Evolutionary conservation across 2,888 invertebrate genomes (phyloP), one percentile per base, ranked within the genome.

Genomic region (Sycophila texana): DNA sequence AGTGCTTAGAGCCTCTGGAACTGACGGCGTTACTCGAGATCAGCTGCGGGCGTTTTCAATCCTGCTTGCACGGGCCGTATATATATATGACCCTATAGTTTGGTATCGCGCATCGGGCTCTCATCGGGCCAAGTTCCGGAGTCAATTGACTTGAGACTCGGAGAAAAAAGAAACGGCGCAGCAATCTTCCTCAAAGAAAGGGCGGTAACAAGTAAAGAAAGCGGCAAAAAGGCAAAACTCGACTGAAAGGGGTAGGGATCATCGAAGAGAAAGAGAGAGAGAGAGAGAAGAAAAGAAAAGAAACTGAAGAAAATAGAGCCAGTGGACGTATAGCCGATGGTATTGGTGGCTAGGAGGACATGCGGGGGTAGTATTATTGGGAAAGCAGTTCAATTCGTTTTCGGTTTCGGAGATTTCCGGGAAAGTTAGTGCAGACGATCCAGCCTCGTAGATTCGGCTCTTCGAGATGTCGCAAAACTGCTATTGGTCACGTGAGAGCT

Each of bases 311-410:
- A 51, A 14, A 51, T 47, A 22, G 18, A 30, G 16, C 30, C 4
- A 49, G 18, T 16, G 20, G 14, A 68, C 22, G 22, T 39, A 63
- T 39, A 63, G 39, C 7, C 39, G 39, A 39, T 39, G 39, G 39
- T 39, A 39, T 39, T 39, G 7, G 39, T 10, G 39, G 39, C 39
- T 4, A 4, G 39, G 39, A 4, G 39, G 39, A 39, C 39, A 10
- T 1, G 10, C 10, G n/a, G 53, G 18, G 16, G 74, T 49, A 58
- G 58, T 77, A 60, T 51, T 78, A 73, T 73, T 63, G 72, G 60
- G 18, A 73, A 73, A 73, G 61, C 60, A 78, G 72, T 73, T 78
- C 72, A 49, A 78, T 78, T 73, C 73, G 73, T 78, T 78, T 73
- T 26, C 58, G 53, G 60, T 76, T 70, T 18, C 47, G 61, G 49